These are phyloP conservation scores for Merluccius polli DNA, from an alignment of 2,797 vertebrate genomes.

Conservation along the genomic window DNA sequence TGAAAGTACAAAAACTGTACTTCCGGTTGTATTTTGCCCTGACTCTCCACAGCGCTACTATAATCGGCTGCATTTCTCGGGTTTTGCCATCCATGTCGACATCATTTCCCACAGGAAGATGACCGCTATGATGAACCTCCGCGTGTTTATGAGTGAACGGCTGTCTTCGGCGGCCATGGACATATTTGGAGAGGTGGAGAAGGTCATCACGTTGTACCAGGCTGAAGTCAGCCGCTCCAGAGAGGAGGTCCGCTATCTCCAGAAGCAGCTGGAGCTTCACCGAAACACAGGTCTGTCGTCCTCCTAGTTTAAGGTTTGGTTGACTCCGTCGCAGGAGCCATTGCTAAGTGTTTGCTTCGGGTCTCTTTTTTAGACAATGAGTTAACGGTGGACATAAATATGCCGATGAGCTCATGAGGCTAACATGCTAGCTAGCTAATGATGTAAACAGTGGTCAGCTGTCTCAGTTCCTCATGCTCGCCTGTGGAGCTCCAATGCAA, in stretches of 20 bases:
- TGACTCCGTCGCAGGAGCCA: not conserved
- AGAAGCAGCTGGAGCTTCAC: conserved; percentile 13
- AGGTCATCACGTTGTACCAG: conserved; percentile 31
- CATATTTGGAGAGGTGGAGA: conserved; percentile 49
- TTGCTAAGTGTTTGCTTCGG: not conserved
- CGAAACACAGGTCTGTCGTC: conserved; percentile 18
- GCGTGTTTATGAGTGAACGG: conserved; percentile 38
- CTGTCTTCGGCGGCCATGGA: conserved; percentile 39
- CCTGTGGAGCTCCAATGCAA: not conserved
- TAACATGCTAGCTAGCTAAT: not conserved
- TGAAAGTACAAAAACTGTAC: not conserved
- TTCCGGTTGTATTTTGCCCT: not conserved
- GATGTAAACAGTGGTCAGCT: conserved; percentile 1
- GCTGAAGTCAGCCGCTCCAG: conserved; percentile 27
- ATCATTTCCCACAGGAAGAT: not conserved
- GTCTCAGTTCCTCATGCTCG: not conserved
- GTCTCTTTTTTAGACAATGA: not conserved
- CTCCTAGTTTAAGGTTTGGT: not conserved
- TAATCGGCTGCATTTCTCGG: not conserved
- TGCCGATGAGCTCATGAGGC: not conserved
- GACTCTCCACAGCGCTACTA: not conserved
- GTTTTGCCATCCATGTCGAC: not conserved
- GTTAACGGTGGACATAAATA: not conserved
- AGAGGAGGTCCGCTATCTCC: conserved; percentile 27
- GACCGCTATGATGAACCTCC: conserved; percentile 29